Percentiles rank a stretch among this genome's conserved stretches.
phyloP scores from a whole-genome alignment of 2,888 invertebrate species.

The Operophtera brumata region DNA sequence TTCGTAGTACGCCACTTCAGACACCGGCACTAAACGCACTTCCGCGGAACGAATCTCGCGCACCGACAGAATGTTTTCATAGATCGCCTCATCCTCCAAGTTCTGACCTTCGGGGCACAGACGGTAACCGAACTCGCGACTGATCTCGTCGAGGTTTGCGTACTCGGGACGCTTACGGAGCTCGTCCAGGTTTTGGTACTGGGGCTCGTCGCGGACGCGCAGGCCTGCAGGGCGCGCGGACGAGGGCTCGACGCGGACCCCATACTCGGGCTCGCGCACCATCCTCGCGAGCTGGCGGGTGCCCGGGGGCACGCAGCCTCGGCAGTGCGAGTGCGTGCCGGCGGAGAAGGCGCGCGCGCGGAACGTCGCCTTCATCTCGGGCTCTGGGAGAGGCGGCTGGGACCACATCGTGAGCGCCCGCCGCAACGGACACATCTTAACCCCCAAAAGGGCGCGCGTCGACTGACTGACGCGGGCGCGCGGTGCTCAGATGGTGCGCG shows the following conservation, averaged over 20 bases:
- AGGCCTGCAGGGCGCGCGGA: slow-evolving; percentile 63
- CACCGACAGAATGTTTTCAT: slow-evolving; percentile 76
- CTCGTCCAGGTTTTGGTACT: slow-evolving; percentile 74
- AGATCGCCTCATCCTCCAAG: slow-evolving; percentile 76
- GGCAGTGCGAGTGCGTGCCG: slow-evolving; percentile 57
- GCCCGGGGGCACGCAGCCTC: slow-evolving; percentile 51
- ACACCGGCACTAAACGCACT: slow-evolving; percentile 77
- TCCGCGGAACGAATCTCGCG: slow-evolving; percentile 76
- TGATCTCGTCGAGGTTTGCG: slow-evolving; percentile 76
- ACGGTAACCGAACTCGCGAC: slow-evolving; percentile 76
- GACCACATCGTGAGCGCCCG: slow-evolving; percentile 79
- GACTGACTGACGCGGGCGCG: slow-evolving; percentile 77
- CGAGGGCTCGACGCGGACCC: slow-evolving; percentile 67
- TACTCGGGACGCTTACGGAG: slow-evolving; percentile 75
- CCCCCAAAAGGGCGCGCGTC: slow-evolving; percentile 80
- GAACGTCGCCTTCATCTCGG: slow-evolving; percentile 53
- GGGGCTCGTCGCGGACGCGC: slow-evolving; percentile 69
- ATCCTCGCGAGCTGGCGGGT: slow-evolving; percentile 64
- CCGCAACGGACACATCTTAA: slow-evolving; percentile 79
- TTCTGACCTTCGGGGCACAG: slow-evolving; percentile 78
- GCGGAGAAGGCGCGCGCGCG: slow-evolving; percentile 61
- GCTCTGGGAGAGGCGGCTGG: slow-evolving; percentile 73
- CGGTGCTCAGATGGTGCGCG: slow-evolving; percentile 75
- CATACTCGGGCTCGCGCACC: slow-evolving; percentile 71
- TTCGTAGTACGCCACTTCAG: slow-evolving; percentile 76